Evolutionary conservation across 2,888 invertebrate species (phyloP), one percentile per base, ranked within the genome.

Genomic region (Cataglyphis cursor): DNA sequence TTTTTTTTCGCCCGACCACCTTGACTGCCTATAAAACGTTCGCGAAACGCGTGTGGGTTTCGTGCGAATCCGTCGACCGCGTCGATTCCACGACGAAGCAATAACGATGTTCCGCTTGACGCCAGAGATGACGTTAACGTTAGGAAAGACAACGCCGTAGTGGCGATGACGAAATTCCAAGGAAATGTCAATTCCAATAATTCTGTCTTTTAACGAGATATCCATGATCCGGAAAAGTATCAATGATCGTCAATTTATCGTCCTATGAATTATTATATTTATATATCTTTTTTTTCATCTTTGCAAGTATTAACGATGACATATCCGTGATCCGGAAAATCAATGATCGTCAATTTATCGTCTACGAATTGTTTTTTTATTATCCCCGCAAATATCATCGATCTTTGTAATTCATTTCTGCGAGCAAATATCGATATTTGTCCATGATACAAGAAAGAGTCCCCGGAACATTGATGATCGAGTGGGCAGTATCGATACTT

Each of bases 1-100:
- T 90, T 88, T 89, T 90, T 24, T 88, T 86, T 84, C 87, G 84
- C 82, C 74, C 81, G 85, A 84, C 87, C 85, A 88, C 90, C 87
- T 87, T 87, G 87, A 84, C 88, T 83, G 85, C 82, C 85, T 82
- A 85, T 83, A 88, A 90, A 87, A 81, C 85, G 88, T 64, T 82
- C 86, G 76, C 86, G 78, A 85, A 82, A 83, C 88, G 84, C 24
- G 35, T 68, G 81, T 86, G 81, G 83, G 83, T 86, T 90, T 83
- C 70, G 68, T 78, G 83, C 75, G 83, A 85, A 88, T 61, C 41
- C 41, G 64, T 15, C 82, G 85, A 81, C 62, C 84, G 82, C 81
- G 59, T 62, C 80, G 84, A 82, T 76, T 81, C 75, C 61, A 76
- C 74, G 31, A 24, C 64, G 35, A 21, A 21, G 61, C 64, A 57